Conservation (phyloP, 64 coral and sea anemone species). For the Catalaphyllia jardinei region DNA sequence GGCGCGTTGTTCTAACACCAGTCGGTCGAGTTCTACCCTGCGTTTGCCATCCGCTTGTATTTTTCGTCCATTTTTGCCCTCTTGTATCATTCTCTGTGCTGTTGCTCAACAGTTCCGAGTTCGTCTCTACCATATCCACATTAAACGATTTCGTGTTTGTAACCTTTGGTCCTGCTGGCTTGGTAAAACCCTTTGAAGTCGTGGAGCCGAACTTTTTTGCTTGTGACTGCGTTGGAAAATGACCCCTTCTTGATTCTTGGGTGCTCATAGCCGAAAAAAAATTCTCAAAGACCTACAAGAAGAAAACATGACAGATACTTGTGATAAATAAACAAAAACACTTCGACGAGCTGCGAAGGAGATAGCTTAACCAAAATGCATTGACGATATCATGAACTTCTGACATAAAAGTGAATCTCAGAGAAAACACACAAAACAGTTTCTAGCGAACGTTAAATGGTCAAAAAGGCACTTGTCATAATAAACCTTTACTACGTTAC, state of each 20-base stretch:
- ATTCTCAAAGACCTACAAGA: background rate
- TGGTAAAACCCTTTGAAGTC: background rate
- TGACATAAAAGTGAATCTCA: background rate
- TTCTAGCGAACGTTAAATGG: background rate
- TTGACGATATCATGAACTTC: background rate
- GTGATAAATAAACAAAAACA: conserved; percentile 24
- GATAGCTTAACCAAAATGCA: background rate
- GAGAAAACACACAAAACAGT: background rate
- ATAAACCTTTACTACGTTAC: background rate
- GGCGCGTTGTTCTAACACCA: conserved; percentile 71
- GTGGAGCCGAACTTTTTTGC: conserved; percentile 9
- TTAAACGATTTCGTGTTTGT: background rate
- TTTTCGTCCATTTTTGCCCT: conserved; percentile 13
- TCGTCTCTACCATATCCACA: background rate
- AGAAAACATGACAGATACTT: conserved; percentile 13
- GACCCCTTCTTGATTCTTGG: conserved; percentile 3
- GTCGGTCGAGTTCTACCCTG: conserved; percentile 18
- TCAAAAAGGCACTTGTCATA: background rate
- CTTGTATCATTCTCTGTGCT: background rate
- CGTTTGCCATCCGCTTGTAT: background rate
- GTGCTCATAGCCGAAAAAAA: conserved; percentile 11
- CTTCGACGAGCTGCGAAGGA: background rate
- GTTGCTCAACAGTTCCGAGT: background rate
- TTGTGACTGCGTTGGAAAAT: background rate
- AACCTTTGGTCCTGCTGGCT: background rate